A percentile compares a stretch with the other conserved stretches of the same genome.
phyloP scores from a whole-genome alignment of 2,888 invertebrate genomes.

The Acronicta psi region DNA sequence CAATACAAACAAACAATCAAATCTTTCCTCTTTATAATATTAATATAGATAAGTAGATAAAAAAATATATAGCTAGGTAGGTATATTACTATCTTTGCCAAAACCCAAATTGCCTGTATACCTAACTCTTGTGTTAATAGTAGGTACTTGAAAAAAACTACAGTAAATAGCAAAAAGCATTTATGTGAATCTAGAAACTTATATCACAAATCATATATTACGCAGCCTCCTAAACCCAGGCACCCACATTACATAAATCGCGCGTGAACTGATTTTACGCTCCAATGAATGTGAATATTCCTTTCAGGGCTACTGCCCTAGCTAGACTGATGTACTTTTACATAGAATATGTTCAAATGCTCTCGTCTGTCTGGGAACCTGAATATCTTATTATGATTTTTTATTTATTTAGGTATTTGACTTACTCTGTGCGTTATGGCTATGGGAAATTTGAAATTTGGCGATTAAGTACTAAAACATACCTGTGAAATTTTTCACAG shows the following conservation, averaged over 20 bases:
- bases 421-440: too few species aligned
- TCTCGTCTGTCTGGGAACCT: neutral
- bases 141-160: neutral
- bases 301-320: constrained; percentile 5
- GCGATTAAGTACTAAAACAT: too few species aligned
- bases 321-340: constrained; percentile 7
- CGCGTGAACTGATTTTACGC: constrained; percentile 64
- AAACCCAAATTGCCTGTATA: too few species aligned
- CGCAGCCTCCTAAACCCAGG: constrained; percentile 45
- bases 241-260: constrained; percentile 60
- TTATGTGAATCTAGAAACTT: constrained; percentile 17
- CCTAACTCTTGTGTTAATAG: too few species aligned
- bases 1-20: too few species aligned
- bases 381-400: constrained; percentile 12
- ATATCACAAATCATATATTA: constrained; percentile 45
- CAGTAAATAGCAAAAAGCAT: constrained; percentile 4
- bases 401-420: neutral
- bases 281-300: constrained; percentile 52
- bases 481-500: too few species aligned
- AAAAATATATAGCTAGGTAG: too few species aligned
- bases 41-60: too few species aligned
- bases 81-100: too few species aligned
- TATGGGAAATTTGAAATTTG: too few species aligned
- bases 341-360: constrained; percentile 14
- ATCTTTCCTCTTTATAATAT: too few species aligned